Percentiles rank a stretch among this genome's conserved stretches.
Evolutionary conservation across 2,113 vertebrate genomes (phyloP).

Genomic region (Indri indri): DNA sequence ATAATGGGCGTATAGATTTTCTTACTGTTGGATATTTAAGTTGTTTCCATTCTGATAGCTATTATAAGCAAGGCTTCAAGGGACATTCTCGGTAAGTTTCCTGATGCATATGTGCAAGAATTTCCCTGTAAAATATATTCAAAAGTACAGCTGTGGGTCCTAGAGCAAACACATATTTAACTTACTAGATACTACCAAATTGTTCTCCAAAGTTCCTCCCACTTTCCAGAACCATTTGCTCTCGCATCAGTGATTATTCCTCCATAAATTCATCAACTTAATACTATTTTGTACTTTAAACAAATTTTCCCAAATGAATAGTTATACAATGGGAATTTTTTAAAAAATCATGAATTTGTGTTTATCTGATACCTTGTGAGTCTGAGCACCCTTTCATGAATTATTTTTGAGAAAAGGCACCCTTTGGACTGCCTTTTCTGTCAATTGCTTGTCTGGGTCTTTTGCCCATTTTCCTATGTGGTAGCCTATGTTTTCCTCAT

Average conservation of each 20-base stretch:
- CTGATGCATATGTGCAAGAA: background rate
- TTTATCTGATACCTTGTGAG: background rate
- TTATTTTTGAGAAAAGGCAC: background rate
- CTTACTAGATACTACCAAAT: background rate
- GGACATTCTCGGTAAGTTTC: background rate
- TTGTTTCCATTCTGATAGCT: background rate
- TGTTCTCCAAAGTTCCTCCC: background rate
- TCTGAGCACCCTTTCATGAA: rapidly evolving
- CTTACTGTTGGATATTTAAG: background rate
- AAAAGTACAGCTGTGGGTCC: background rate
- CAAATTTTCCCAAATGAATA: background rate
- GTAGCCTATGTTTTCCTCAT: background rate
- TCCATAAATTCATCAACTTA: background rate
- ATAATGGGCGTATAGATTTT: background rate
- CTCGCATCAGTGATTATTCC: background rate
- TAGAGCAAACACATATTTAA: background rate
- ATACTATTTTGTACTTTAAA: background rate
- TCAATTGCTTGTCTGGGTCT: background rate
- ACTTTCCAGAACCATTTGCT: background rate
- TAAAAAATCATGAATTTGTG: background rate
- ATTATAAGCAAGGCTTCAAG: background rate
- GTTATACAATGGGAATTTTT: background rate
- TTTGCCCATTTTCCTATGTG: background rate
- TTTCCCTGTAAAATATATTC: background rate
- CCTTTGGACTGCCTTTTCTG: background rate